Conservation (phyloP, 2,888 invertebrate genomes). For the Ochropacha duplaris region DNA sequence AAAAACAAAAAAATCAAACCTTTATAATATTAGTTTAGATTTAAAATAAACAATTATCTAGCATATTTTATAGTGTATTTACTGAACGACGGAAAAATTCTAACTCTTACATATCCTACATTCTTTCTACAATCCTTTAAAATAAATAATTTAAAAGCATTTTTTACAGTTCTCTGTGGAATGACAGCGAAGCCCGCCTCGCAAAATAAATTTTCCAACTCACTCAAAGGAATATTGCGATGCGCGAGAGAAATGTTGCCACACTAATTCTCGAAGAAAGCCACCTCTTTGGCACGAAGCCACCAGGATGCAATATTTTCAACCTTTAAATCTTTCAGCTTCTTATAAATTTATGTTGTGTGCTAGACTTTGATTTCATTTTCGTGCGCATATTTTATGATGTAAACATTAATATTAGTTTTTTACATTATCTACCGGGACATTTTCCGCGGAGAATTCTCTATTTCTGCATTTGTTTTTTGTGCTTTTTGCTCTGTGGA, state of each 20-base stretch:
- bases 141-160: background rate
- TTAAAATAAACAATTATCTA: too few species aligned
- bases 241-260: background rate
- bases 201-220: background rate
- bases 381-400: background rate
- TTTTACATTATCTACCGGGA: background rate
- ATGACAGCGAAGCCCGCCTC: background rate
- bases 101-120: background rate
- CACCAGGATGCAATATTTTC: slow-evolving; percentile 1
- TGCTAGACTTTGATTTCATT: background rate
- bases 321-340: slow-evolving; percentile 4
- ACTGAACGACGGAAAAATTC: background rate
- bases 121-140: background rate
- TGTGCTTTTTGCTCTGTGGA: too few species aligned
- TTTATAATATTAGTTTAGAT: too few species aligned
- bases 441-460: background rate
- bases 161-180: background rate
- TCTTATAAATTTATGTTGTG: background rate
- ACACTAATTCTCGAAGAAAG: background rate
- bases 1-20: too few species aligned
- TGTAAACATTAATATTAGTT: too few species aligned
- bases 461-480: too few species aligned
- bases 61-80: too few species aligned
- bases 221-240: background rate
- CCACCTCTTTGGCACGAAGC: background rate